Conservation (phyloP, 2,797 vertebrate genomes). For the Rhyacichthys aspro region DNA sequence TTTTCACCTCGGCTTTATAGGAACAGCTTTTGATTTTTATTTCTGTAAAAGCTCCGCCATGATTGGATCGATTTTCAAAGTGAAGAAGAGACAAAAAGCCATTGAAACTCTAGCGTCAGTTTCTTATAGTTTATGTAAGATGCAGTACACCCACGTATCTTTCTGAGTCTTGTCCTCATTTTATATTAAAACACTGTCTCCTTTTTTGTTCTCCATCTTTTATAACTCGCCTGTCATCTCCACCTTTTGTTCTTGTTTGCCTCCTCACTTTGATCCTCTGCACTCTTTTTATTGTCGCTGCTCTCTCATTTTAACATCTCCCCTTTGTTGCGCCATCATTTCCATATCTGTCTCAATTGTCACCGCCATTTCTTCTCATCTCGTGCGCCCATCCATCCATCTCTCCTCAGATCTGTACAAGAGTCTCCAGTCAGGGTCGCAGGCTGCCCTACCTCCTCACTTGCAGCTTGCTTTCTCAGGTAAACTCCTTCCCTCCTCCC, state of each 20-base stretch:
- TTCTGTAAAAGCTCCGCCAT: too few relatives aligned
- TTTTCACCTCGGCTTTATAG: too few relatives aligned
- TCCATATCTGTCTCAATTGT: slow-evolving; percentile 13
- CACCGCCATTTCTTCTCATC: slow-evolving; percentile 38
- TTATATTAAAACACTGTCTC: slow-evolving; percentile 5
- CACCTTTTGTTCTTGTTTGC: slow-evolving; percentile 22
- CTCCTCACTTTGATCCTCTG: slow-evolving; percentile 23
- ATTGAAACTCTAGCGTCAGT: too few relatives aligned
- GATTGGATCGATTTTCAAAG: too few relatives aligned
- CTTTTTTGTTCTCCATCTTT: slow-evolving; percentile 33
- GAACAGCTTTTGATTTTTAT: too few relatives aligned
- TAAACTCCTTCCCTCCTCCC: slow-evolving; percentile 73
- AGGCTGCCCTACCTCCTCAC: slow-evolving; percentile 94
- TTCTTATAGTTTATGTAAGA: too few relatives aligned
- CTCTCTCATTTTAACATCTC: slow-evolving; percentile 10
- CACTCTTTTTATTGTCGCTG: slow-evolving; percentile 19
- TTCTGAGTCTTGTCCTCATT: too few relatives aligned
- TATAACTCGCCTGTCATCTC: slow-evolving; percentile 16
- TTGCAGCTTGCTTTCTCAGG: slow-evolving; percentile 97
- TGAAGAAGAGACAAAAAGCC: too few relatives aligned
- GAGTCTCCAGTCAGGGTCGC: slow-evolving; percentile 96
- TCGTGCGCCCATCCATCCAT: slow-evolving; percentile 43
- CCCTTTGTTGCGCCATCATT: background rate
- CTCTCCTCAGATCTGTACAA: slow-evolving; percentile 93
- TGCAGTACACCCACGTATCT: slow-evolving; percentile 10